These are phyloP conservation scores for Cotesia congregata DNA, from an alignment of 2,888 invertebrate genomes.

Conservation along the genomic window DNA sequence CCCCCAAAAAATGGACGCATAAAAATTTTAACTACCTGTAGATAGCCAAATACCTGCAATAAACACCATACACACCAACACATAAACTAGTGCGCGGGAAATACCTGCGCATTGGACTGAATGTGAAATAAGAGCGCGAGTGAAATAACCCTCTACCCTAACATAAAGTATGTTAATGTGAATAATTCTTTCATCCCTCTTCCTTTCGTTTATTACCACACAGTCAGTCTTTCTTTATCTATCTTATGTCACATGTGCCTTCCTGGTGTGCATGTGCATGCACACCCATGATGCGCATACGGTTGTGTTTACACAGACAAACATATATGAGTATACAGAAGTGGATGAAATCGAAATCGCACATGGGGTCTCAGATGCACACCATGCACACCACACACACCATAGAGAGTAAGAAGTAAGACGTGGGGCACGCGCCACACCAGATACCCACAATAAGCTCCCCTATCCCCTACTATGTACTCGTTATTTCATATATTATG, in stretches of 20 bases:
- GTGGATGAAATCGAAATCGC: neutral
- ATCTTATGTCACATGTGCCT: no score
- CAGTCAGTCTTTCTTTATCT: no score
- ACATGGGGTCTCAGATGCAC: neutral
- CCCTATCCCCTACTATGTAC: constrained; percentile 59
- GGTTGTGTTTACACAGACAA: neutral
- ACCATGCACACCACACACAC: constrained; percentile 27
- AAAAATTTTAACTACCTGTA: constrained; percentile 2
- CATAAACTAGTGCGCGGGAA: constrained; percentile 28
- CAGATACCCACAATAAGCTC: constrained; percentile 53
- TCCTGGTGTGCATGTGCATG: neutral
- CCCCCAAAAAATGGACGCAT: no score
- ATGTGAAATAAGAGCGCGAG: neutral
- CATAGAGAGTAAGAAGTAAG: constrained; percentile 14
- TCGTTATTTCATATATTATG: constrained; percentile 55
- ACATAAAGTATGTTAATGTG: no score
- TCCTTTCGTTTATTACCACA: neutral
- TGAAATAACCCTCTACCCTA: neutral
- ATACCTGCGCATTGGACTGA: constrained; percentile 25
- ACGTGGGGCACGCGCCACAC: constrained; percentile 62
- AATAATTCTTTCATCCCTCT: neutral
- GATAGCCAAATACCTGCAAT: constrained; percentile 27
- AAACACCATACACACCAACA: constrained; percentile 16
- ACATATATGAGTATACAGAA: neutral
- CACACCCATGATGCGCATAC: neutral